phyloP scores from a whole-genome alignment of 2,113 vertebrate genomes.

The Loxodonta africana region DNA sequence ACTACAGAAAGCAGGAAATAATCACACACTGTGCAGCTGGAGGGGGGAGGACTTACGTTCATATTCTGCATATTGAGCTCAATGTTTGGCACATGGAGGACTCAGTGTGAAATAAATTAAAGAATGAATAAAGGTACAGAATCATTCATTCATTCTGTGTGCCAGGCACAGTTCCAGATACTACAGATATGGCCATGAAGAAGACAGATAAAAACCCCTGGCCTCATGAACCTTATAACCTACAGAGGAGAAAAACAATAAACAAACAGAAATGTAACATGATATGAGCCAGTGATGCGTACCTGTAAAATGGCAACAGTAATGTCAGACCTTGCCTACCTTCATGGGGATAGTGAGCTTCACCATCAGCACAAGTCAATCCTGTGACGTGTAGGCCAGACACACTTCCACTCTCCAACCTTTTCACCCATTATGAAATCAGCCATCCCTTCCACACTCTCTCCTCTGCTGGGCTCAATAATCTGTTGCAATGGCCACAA shows the following conservation, averaged over 20 bases:
- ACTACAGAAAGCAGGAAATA: not conserved
- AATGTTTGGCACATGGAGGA: not conserved
- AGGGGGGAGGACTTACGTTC: not conserved
- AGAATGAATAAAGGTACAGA: no score
- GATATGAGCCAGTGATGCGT: not conserved
- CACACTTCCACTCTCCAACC: no score
- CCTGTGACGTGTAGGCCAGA: no score
- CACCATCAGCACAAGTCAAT: no score
- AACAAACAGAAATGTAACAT: not conserved
- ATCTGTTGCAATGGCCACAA: no score
- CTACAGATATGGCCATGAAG: not conserved
- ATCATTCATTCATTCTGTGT: no score
- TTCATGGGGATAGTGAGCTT: no score
- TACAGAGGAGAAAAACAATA: not conserved
- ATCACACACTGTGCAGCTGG: not conserved
- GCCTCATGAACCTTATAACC: not conserved
- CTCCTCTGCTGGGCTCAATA: no score
- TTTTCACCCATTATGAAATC: no score
- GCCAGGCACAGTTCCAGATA: not conserved
- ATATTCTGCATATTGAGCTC: not conserved
- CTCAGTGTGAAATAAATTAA: not conserved
- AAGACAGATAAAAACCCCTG: not conserved
- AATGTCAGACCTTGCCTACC: no score
- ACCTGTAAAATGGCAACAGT: no score
- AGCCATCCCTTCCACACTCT: no score